Percentiles rank a stretch among this genome's conserved stretches.
These are phyloP conservation scores for Gadus chalcogrammus DNA, from an alignment of 2,113 vertebrate species.

Conservation along the genomic window DNA sequence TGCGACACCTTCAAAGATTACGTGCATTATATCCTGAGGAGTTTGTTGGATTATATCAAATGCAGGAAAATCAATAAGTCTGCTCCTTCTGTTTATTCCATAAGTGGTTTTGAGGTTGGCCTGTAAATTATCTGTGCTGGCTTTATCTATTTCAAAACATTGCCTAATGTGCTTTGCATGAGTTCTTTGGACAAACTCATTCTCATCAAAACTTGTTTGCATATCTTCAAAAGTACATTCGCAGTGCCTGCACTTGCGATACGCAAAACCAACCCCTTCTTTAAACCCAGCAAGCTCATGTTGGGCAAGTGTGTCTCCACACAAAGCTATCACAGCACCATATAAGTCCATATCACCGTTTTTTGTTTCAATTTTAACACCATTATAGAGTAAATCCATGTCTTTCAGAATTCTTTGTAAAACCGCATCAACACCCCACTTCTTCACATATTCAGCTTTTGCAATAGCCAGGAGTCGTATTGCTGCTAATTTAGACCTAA, in stretches of 20 bases:
- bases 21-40: slow-evolving; percentile 34
- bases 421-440: slow-evolving; percentile 26
- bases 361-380: slow-evolving; percentile 12
- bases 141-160: slow-evolving; percentile 21
- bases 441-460: slow-evolving; percentile 10
- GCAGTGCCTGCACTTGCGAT: slow-evolving; percentile 18
- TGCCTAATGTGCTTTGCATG: slow-evolving; percentile 15
- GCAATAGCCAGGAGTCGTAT: slow-evolving; percentile 26
- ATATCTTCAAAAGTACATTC: slow-evolving; percentile 28
- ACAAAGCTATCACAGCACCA: slow-evolving; percentile 20
- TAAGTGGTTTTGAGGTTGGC: slow-evolving; percentile 30
- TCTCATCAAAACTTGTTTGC: slow-evolving; percentile 21
- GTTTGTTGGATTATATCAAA: slow-evolving; percentile 37
- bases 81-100: slow-evolving; percentile 40
- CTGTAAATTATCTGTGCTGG: slow-evolving; percentile 14
- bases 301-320: slow-evolving; percentile 32
- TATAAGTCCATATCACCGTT: slow-evolving; percentile 18
- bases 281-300: slow-evolving; percentile 35
- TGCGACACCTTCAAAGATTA: slow-evolving; percentile 36
- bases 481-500: slow-evolving; percentile 27
- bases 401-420: slow-evolving; percentile 18
- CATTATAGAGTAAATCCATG: slow-evolving; percentile 12
- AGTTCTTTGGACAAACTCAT: slow-evolving; percentile 10
- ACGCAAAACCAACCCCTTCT: slow-evolving; percentile 22
- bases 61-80: slow-evolving; percentile 29